A percentile compares a stretch with the other conserved stretches of the same genome.
Evolutionary conservation across 92 coral and sea anemone genomes (phyloP).

Genomic region (Palythoa grandis): DNA sequence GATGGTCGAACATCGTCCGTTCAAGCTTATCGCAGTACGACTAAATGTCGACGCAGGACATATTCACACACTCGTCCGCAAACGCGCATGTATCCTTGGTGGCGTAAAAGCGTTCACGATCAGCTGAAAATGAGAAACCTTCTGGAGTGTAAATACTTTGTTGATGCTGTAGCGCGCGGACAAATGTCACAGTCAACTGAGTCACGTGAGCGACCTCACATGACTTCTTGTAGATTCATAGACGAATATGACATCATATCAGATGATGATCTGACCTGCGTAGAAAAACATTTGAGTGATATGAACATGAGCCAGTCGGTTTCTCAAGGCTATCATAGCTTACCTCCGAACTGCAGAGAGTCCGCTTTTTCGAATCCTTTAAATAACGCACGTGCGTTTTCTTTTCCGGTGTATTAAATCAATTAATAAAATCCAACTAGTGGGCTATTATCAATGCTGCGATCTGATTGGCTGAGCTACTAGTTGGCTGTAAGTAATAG

Average conservation of each 20-base stretch:
- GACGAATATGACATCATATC: conserved; percentile 90
- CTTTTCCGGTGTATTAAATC: neutral
- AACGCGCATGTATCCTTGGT: conserved; percentile 55
- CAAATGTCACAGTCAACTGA: conserved; percentile 67
- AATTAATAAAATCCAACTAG: no score
- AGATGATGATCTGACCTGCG: conserved; percentile 71
- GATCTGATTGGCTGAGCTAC: no score
- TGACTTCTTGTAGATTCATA: conserved; percentile 45
- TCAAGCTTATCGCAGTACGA: neutral
- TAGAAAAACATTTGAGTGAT: conserved; percentile 33
- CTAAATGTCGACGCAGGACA: conserved; percentile 48
- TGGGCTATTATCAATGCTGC: no score
- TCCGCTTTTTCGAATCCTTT: neutral
- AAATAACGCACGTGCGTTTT: neutral
- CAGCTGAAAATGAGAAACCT: conserved; percentile 87
- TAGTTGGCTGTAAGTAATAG: no score
- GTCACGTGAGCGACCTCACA: conserved; percentile 18
- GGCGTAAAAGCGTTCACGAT: conserved; percentile 73
- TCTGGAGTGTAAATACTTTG: conserved; percentile 84
- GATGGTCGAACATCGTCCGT: neutral
- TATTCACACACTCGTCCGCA: conserved; percentile 50
- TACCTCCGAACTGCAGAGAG: conserved; percentile 43
- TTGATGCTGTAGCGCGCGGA: conserved; percentile 77
- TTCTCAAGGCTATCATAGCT: conserved; percentile 83
- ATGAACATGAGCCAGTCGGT: conserved; percentile 64